Conservation (phyloP, 2,888 invertebrate genomes). For the Siphlonurus alternatus region DNA sequence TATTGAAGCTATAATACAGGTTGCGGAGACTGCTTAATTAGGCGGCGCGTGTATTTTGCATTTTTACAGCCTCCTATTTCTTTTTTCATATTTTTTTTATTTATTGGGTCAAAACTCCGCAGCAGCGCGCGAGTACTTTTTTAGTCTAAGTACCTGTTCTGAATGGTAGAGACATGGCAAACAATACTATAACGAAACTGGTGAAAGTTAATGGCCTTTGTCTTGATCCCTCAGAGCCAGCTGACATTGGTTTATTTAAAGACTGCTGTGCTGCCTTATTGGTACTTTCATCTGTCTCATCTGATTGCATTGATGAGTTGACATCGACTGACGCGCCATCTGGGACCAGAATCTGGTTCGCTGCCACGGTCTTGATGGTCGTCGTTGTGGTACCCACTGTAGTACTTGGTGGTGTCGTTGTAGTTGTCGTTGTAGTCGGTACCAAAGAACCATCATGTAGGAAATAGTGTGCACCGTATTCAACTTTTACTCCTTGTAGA, state of each 20-base stretch:
- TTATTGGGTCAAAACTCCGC: not conserved
- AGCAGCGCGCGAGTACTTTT: too few relatives aligned
- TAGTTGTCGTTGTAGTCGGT: slow-evolving; percentile 54
- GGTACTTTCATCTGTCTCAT: not conserved
- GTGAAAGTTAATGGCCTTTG: too few relatives aligned
- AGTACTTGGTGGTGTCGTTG: slow-evolving; percentile 28
- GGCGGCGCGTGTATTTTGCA: too few relatives aligned
- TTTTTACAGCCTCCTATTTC: too few relatives aligned
- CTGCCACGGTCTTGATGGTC: slow-evolving; percentile 29
- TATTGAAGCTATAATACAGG: not conserved
- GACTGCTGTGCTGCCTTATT: too few relatives aligned
- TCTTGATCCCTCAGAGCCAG: too few relatives aligned
- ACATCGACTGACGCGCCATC: too few relatives aligned
- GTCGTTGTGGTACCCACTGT: slow-evolving; percentile 16
- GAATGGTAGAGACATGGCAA: not conserved
- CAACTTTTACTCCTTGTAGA: slow-evolving; percentile 43
- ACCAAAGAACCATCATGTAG: slow-evolving; percentile 55
- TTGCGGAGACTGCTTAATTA: too few relatives aligned
- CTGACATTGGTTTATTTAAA: too few relatives aligned
- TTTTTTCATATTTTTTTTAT: not conserved
- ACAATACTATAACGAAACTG: not conserved
- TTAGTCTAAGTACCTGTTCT: not conserved
- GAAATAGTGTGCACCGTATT: slow-evolving; percentile 62
- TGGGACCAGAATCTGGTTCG: not conserved
- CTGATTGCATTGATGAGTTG: too few relatives aligned